Base-by-base conservation (phyloP, 2,113 vertebrate species). In the Protobothrops mucrosquamatus region DNA sequence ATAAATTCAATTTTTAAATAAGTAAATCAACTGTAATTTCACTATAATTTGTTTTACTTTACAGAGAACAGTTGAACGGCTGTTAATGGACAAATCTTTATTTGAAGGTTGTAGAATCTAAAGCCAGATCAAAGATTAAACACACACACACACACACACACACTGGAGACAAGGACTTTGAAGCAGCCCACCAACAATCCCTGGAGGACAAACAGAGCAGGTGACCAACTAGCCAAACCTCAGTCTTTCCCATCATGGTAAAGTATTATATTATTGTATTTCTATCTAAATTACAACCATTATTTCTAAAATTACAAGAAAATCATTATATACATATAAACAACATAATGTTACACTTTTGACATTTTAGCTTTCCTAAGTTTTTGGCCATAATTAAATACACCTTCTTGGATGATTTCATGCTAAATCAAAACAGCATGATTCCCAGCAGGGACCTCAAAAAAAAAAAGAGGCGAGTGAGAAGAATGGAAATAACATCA, bases 381-480 rank as follows among this genome's bases (percentile, higher is more conserved):
- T 51, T 14, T 18, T 46, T 29, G 61, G 6, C 24, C 43, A 64
- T 20, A 43, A 24, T 90, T 88, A 90, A 6, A n/a, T 81, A 56
- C 22, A 86, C 48, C 61, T 87, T 94, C 87, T n/a, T 85, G 54
- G 48, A 54, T 1, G 93, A 57, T 3, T 86, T 22, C 51, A 12
- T 4, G 7, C 4, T 18, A 48, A 92, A 91, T 54, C 92, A 69
- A 87, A 93, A 89, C 2, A 93, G 20, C 20, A 85, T 46, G 92
- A 87, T 22, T 56, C 85, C 86, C 92, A 95, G 54, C 0, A 56
- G 87, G 59, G 91, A 86, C 89, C 87, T 91, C 0, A 0, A 88
- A 88, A 46, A 46, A 55, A 95, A 46, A 46, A 55, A 95, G 89
- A 85, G 69, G 20, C 55, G 93, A 92, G 29, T 86, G 56, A 8